These are phyloP conservation scores for Acronicta aceris DNA, from an alignment of 2,888 invertebrate species.

Conservation along the genomic window DNA sequence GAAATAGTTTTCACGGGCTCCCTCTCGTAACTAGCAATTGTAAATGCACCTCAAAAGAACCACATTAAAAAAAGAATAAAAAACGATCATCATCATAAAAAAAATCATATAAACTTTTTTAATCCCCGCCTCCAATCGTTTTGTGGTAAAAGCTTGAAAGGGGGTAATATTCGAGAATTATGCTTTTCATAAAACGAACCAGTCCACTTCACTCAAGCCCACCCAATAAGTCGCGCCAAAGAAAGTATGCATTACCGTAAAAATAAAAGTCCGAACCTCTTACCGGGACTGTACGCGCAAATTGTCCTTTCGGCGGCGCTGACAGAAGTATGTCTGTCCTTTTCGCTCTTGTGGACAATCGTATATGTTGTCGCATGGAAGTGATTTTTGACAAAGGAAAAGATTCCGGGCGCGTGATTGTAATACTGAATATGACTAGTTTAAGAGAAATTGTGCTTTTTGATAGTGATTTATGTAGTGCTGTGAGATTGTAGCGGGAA, in stretches of 20 bases:
- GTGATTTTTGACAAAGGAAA: constrained; percentile 70
- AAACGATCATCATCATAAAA: constrained; percentile 34
- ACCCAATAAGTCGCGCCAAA: constrained; percentile 68
- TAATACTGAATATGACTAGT: constrained; percentile 65
- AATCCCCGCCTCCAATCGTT: constrained; percentile 48
- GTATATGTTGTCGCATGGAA: constrained; percentile 55
- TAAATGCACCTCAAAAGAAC: constrained; percentile 13
- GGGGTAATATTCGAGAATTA: constrained; percentile 62
- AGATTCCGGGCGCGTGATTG: constrained; percentile 73
- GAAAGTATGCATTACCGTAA: constrained; percentile 79
- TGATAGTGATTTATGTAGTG: constrained; percentile 54
- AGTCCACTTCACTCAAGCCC: constrained; percentile 59
- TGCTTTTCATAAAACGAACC: constrained; percentile 62
- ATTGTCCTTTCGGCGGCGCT: constrained; percentile 57
- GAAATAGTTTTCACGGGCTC: constrained; percentile 8
- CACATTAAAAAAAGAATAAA: constrained; percentile 35
- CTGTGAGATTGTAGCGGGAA: constrained; percentile 16
- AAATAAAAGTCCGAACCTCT: constrained; percentile 81
- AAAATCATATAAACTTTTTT: constrained; percentile 50
- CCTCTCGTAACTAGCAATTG: constrained; percentile 14
- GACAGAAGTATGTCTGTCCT: constrained; percentile 52
- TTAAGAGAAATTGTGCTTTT: constrained; percentile 56
- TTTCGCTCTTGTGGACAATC: constrained; percentile 41
- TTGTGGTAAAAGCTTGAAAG: constrained; percentile 51
- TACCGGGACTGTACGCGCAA: constrained; percentile 70